Evolutionary conservation across 2,888 invertebrate species (phyloP), one percentile per base, ranked within the genome.

Genomic region (Girardia tigrina): DNA sequence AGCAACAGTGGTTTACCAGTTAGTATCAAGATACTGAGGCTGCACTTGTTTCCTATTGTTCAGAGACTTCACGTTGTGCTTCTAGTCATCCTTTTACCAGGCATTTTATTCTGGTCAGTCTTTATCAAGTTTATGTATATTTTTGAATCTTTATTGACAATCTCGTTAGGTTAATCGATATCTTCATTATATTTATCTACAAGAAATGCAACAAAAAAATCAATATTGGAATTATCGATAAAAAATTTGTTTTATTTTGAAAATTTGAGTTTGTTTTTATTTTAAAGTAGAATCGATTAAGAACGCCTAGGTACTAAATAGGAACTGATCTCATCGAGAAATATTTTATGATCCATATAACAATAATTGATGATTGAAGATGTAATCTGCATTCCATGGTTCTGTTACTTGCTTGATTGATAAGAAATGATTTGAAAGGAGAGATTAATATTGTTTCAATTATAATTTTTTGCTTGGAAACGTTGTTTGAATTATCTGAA

Each of bases 371-470:
- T 56, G n/a, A n/a, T 56, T 56, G 36, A 23, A 56, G n/a, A 56
- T 56, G 56, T n/a, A 56, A 20, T 56, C 23, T n/a, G 56, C 56
- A 56, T 56, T 56, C 56, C 56, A 56, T 56, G 56, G 56, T 56
- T 56, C 56, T n/a, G 56, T 56, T 56, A 20, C 23, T 36, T 36
- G n/a, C 23, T 56, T 23, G 56, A 56, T 56, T 56, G n/a, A 2
- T 56, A n/a, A 56, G 56, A 56, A 20, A 12, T n/a, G 56, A 20
- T 56, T 8, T 36, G 16, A 36, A 36, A 12, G 12, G 36, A 16
- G 23, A 4, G 56, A 56, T 56, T 4, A 23, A 56, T 56, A 20
- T 56, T 56, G 23, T 56, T 56, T 56, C 6, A 56, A 20, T 23
- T 20, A 36, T 16, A 8, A 36, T 8, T 36, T 36, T 36, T 56